Percentiles rank a stretch among this genome's conserved stretches.
These are phyloP conservation scores for Schizopygopsis pylzovi DNA, from an alignment of 2,797 vertebrate genomes.

Conservation along the genomic window DNA sequence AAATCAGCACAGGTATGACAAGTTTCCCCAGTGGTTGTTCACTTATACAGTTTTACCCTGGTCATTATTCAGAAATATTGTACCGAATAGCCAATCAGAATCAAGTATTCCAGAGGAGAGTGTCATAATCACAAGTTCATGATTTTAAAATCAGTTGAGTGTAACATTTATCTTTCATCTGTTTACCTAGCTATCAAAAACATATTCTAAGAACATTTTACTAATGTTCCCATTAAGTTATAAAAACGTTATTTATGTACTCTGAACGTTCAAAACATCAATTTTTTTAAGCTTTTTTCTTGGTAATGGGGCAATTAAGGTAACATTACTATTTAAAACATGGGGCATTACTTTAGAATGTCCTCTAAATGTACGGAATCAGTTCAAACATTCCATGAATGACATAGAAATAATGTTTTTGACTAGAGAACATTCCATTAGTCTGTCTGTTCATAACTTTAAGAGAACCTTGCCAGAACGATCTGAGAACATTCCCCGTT, in stretches of 20 bases:
- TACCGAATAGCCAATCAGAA: background rate
- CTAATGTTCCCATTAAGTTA: background rate
- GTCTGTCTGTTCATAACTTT: background rate
- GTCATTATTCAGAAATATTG: background rate
- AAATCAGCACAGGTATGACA: slow-evolving; percentile 5
- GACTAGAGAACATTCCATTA: background rate
- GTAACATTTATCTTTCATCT: background rate
- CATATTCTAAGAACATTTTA: background rate
- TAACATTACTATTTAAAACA: background rate
- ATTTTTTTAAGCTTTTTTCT: too few relatives aligned
- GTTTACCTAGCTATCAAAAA: background rate
- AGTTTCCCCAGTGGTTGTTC: background rate
- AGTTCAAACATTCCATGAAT: background rate
- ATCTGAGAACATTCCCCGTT: background rate
- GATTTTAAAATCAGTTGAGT: background rate
- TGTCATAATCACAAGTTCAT: background rate
- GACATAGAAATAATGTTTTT: background rate
- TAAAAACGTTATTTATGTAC: too few relatives aligned
- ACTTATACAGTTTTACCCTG: background rate
- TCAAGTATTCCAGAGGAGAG: background rate
- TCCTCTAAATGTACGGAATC: background rate
- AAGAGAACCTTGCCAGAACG: background rate
- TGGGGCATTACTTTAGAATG: background rate
- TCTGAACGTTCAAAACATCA: too few relatives aligned
- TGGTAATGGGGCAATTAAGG: too few relatives aligned